phyloP scores from a whole-genome alignment of 2,888 invertebrate species.

The Pseudococcus longispinus region DNA sequence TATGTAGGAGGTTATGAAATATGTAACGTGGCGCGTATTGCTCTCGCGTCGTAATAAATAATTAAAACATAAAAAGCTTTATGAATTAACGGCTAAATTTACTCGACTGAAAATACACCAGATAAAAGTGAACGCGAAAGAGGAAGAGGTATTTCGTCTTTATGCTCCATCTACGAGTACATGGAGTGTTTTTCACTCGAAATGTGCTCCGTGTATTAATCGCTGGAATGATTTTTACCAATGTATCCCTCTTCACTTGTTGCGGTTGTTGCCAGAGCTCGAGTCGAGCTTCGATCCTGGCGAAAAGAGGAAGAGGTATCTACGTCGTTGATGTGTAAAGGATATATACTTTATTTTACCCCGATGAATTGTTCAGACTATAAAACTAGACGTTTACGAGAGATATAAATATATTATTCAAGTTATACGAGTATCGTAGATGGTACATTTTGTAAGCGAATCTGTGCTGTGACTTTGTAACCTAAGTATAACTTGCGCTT shows the following conservation, averaged over 20 bases:
- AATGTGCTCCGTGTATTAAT: not conserved
- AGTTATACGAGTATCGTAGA: not conserved
- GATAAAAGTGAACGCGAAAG: constrained; percentile 17
- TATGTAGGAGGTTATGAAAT: constrained; percentile 19
- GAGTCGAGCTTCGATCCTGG: too few relatives aligned
- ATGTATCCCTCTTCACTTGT: not conserved
- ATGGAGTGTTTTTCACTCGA: not conserved
- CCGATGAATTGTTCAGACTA: not conserved
- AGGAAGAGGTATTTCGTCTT: not conserved
- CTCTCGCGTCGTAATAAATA: constrained; percentile 29
- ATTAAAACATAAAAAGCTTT: constrained; percentile 28
- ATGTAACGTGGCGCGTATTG: constrained; percentile 30
- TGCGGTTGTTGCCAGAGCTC: not conserved
- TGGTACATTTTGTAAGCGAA: not conserved
- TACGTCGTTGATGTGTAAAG: not conserved
- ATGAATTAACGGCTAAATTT: constrained; percentile 26
- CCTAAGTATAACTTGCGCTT: too few relatives aligned
- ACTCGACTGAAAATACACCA: constrained; percentile 10
- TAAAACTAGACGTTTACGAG: constrained; percentile 7
- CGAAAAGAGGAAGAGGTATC: not conserved
- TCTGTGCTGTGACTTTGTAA: not conserved
- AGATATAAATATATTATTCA: not conserved
- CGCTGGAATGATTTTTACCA: constrained; percentile 16
- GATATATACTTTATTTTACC: not conserved
- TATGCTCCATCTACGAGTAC: not conserved